Percentiles rank a stretch among this genome's conserved stretches.
phyloP scores from a whole-genome alignment of 1,140 invertebrate species.

The Rhizoglyphus robini region DNA sequence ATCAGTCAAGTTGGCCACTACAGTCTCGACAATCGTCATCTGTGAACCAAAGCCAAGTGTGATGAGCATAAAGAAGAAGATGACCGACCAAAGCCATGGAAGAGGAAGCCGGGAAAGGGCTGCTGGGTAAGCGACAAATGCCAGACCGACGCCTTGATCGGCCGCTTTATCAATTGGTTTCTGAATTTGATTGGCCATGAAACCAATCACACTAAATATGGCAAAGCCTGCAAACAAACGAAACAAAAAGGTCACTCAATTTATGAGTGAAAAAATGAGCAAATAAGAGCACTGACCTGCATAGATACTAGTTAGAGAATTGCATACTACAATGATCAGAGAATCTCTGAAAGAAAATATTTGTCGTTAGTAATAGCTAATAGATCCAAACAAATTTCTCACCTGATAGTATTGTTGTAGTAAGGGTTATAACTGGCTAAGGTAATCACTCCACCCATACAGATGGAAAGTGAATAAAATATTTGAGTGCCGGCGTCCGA shows the following conservation, averaged over 20 bases:
- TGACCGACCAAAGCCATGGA: slow-evolving; percentile 35
- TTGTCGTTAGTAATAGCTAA: neutral
- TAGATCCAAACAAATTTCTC: slow-evolving; percentile 17
- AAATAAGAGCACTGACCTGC: no score
- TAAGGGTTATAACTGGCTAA: slow-evolving; percentile 39
- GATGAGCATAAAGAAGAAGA: slow-evolving; percentile 40
- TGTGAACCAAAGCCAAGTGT: slow-evolving; percentile 46
- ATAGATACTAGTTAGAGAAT: slow-evolving; percentile 15
- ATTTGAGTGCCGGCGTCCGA: slow-evolving; percentile 38
- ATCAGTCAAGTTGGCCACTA: slow-evolving; percentile 30
- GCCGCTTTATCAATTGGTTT: slow-evolving; percentile 7
- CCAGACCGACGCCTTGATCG: slow-evolving; percentile 28
- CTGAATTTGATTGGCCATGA: neutral
- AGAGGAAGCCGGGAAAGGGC: slow-evolving; percentile 32
- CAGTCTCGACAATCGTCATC: slow-evolving; percentile 31
- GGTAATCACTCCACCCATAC: slow-evolving; percentile 40
- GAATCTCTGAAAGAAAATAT: slow-evolving; percentile 1
- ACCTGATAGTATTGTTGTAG: slow-evolving; percentile 34
- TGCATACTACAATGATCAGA: slow-evolving; percentile 2
- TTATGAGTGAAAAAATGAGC: no score
- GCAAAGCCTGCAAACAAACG: no score
- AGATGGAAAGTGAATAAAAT: slow-evolving; percentile 39
- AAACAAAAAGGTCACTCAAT: no score
- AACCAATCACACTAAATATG: slow-evolving; percentile 8
- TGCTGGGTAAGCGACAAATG: slow-evolving; percentile 36